phyloP scores from a whole-genome alignment of 2,113 vertebrate species.

The Nothocercus nigrocapillus region DNA sequence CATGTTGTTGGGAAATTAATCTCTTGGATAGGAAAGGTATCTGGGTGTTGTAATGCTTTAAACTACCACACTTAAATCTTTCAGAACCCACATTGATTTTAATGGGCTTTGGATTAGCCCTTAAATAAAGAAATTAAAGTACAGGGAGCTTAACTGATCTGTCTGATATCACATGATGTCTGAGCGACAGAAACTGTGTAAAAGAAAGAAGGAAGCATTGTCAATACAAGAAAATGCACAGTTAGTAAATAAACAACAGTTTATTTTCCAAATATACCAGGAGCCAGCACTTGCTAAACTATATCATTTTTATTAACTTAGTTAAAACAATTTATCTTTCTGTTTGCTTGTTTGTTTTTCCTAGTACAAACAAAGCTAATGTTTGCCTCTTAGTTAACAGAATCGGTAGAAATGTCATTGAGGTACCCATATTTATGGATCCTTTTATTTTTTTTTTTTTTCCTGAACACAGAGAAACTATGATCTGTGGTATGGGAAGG shows the following conservation, averaged over 20 bases:
- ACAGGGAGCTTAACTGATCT: background rate
- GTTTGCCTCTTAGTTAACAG: background rate
- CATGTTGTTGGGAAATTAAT: background rate
- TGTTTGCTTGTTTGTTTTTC: background rate
- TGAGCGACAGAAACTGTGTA: background rate
- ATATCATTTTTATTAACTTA: background rate
- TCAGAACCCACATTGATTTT: background rate
- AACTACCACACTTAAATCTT: background rate
- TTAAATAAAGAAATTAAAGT: background rate
- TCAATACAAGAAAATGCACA: background rate
- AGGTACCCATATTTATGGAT: background rate
- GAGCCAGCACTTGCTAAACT: background rate
- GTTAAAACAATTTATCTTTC: background rate
- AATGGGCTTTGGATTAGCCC: background rate
- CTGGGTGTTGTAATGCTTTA: background rate
- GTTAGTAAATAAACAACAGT: background rate
- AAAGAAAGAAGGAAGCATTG: background rate
- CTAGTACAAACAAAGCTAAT: background rate
- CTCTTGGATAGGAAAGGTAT: background rate
- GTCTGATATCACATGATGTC: background rate
- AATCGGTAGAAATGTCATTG: rapidly evolving
- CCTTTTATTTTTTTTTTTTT: background rate
- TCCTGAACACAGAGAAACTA: background rate
- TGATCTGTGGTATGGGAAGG: background rate
- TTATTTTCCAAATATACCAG: background rate